A percentile compares a stretch with the other conserved stretches of the same genome.
Conservation (phyloP, 2,113 vertebrate species). For the Pedionomus torquatus region DNA sequence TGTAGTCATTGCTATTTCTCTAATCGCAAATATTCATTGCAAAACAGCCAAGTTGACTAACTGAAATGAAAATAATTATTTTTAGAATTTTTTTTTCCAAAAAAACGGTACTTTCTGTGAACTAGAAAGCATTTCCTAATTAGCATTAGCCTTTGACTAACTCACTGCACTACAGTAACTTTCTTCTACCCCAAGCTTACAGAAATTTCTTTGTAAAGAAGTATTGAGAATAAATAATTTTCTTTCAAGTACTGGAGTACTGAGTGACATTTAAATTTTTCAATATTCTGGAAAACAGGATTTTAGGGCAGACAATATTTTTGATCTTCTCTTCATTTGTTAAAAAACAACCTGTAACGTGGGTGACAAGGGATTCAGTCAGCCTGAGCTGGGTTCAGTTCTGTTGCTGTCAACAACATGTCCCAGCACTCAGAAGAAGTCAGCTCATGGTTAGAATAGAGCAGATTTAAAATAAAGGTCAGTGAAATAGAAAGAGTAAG, state of each 20-base stretch:
- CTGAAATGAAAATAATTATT: neutral
- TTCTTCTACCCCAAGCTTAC: neutral
- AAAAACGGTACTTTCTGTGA: neutral
- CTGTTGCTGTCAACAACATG: neutral
- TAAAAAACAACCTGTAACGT: slow-evolving; percentile 17
- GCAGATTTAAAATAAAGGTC: neutral
- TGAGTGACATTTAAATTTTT: slow-evolving; percentile 47
- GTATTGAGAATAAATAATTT: slow-evolving; percentile 54
- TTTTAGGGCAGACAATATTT: slow-evolving; percentile 51
- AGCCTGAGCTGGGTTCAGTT: neutral
- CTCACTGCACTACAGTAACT: neutral
- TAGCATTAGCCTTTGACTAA: slow-evolving; percentile 35
- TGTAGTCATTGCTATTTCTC: neutral
- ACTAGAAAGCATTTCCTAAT: slow-evolving; percentile 29
- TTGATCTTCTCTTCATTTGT: slow-evolving; percentile 55
- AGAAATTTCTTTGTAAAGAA: neutral
- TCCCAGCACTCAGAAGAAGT: neutral
- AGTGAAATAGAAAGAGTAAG: neutral
- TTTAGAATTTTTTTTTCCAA: neutral
- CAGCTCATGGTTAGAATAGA: neutral
- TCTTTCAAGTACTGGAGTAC: slow-evolving; percentile 43
- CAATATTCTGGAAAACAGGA: slow-evolving; percentile 37
- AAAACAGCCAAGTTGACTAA: neutral
- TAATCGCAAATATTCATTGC: neutral
- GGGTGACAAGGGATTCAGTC: slow-evolving; percentile 16